phyloP scores from a whole-genome alignment of 2,797 vertebrate genomes.

The Sebastes glaucus region DNA sequence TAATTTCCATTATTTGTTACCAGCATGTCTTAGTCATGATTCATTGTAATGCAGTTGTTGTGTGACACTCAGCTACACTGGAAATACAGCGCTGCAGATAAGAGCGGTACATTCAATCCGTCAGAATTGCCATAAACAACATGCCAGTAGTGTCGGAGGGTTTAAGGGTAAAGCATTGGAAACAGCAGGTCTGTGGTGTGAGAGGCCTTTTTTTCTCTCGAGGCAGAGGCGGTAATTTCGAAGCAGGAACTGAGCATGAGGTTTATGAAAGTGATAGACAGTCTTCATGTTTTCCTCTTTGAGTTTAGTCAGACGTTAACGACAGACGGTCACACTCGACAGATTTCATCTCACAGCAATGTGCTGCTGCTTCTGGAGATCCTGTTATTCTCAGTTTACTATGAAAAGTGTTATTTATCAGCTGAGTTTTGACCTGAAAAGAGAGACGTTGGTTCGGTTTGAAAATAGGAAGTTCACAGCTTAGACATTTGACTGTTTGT shows the following conservation, averaged over 20 bases:
- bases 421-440: neutral
- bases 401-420: constrained; percentile 19
- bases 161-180: constrained; percentile 28
- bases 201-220: neutral
- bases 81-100: constrained; percentile 31
- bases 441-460: constrained; percentile 1
- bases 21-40: constrained; percentile 27
- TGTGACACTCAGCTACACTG: constrained; percentile 3
- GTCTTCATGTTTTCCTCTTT: constrained; percentile 47
- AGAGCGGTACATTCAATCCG: constrained; percentile 24
- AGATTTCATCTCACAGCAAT: constrained; percentile 50
- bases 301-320: constrained; percentile 37
- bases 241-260: constrained; percentile 50
- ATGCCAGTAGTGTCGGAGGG: constrained; percentile 26
- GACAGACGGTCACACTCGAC: constrained; percentile 55
- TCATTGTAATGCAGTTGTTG: constrained; percentile 20
- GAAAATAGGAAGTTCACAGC: neutral
- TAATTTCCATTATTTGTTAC: constrained; percentile 44
- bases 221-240: constrained; percentile 35
- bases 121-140: constrained; percentile 49
- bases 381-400: constrained; percentile 34
- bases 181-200: constrained; percentile 30
- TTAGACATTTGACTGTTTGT: neutral
- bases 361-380: constrained; percentile 34
- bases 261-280: constrained; percentile 55